phyloP scores from a whole-genome alignment of 2,888 invertebrate species.

The Caprella mutica region DNA sequence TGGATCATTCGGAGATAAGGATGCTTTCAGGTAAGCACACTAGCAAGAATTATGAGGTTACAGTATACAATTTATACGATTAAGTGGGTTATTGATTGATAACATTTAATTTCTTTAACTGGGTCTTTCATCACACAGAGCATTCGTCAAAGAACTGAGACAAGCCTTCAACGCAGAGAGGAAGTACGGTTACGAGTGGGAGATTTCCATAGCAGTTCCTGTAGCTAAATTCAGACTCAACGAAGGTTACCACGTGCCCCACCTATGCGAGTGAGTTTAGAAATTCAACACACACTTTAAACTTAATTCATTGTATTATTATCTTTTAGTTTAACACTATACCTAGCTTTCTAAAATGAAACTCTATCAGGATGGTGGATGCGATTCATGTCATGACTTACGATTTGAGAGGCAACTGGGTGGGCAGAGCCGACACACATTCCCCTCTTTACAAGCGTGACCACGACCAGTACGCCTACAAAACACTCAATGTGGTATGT shows the following conservation, averaged over 20 bases:
- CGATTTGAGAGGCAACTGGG: constrained; percentile 47
- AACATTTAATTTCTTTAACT: too few species aligned
- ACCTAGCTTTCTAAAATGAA: too few species aligned
- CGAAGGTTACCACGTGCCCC: constrained; percentile 53
- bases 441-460: constrained; percentile 45
- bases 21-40: constrained; percentile 26
- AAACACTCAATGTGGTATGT: constrained; percentile 36
- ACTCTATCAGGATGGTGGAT: constrained; percentile 46
- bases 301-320: too few species aligned
- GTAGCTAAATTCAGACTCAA: constrained; percentile 44
- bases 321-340: too few species aligned
- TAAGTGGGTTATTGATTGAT: too few species aligned
- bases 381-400: constrained; percentile 59
- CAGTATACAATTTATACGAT: too few species aligned
- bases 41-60: too few species aligned
- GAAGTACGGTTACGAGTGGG: constrained; percentile 34
- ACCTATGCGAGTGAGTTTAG: constrained; percentile 44
- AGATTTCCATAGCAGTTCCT: constrained; percentile 36
- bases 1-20: constrained; percentile 43
- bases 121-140: constrained; percentile 5
- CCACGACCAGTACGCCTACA: constrained; percentile 40
- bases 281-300: background rate
- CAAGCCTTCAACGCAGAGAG: constrained; percentile 31
- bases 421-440: constrained; percentile 44
- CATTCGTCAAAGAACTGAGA: constrained; percentile 35